These are phyloP conservation scores for Halichondria panicea DNA, from an alignment of 37 sponge, comb jelly and placozoan genomes.

Conservation along the genomic window DNA sequence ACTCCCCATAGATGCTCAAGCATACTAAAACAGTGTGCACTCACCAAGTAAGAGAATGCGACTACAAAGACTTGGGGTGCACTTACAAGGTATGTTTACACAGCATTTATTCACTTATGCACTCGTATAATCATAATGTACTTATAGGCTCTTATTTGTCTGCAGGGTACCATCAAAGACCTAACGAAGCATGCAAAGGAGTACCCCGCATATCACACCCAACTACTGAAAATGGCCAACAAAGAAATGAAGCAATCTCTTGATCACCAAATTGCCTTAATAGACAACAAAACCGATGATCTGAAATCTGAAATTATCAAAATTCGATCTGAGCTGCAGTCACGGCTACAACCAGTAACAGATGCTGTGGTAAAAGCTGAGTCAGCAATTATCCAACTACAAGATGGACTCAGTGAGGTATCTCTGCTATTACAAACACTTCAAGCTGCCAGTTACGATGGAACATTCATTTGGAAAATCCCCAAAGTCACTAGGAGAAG, in stretches of 20 bases:
- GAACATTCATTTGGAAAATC: slow-evolving; percentile 81
- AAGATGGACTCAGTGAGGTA: slow-evolving; percentile 60
- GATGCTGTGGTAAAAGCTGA: slow-evolving; percentile 44
- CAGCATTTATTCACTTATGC: neutral
- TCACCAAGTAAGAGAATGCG: slow-evolving; percentile 20
- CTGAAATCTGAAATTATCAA: slow-evolving; percentile 14
- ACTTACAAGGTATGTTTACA: slow-evolving; percentile 10
- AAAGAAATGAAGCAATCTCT: neutral
- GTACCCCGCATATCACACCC: slow-evolving; percentile 12
- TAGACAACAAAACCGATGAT: slow-evolving; percentile 2
- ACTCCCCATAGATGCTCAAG: neutral
- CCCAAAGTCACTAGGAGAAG: slow-evolving; percentile 64
- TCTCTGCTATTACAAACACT: slow-evolving; percentile 64
- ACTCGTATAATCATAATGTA: neutral
- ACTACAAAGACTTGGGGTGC: slow-evolving; percentile 30
- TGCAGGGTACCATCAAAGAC: slow-evolving; percentile 34
- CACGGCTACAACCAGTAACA: slow-evolving; percentile 19
- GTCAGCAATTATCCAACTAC: slow-evolving; percentile 36
- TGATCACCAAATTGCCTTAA: neutral
- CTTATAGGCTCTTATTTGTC: too few species aligned
- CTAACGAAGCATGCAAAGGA: slow-evolving; percentile 23
- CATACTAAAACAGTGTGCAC: neutral
- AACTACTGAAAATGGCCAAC: neutral
- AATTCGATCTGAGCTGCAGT: slow-evolving; percentile 4
- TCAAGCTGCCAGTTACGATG: slow-evolving; percentile 74